Evolutionary conservation across 2,888 invertebrate species (phyloP), one percentile per base, ranked within the genome.

Genomic region (Venustoraphidia nigricollis): DNA sequence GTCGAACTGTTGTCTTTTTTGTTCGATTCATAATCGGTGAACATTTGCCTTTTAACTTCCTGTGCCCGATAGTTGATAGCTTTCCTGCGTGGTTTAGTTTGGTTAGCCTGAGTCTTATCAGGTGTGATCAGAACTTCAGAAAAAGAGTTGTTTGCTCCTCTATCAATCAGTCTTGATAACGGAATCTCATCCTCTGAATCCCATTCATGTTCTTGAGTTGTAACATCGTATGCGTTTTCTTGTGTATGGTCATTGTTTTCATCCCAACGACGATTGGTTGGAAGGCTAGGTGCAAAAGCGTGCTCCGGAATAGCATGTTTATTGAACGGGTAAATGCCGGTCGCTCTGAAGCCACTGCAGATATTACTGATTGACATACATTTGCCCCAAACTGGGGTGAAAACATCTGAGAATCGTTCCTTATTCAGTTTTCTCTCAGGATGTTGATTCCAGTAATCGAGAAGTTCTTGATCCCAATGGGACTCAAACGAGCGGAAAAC

Each of bases 321-420:
- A 51, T 60, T 53, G 48, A 57, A 60, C 13, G 59, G 58, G 48
- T 53, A 58, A 11, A 60, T 55, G 27, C 57, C 59, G 9, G 54
- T 56, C 8, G 56, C 56, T 35, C 52, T 48, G 17, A n/a, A n/a
- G n/a, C n/a, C n/a, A n/a, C n/a, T n/a, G n/a, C n/a, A n/a, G n/a
- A 59, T 58, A 48, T 60, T 60, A 9, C 47, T 38, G 9, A 53
- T 53, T 17, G 58, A 55, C 47, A 54, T 48, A 46, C 53, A 51
- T 53, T 58, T 57, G 37, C 54, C 52, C 58, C 58, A 59, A 35
- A 54, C 60, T 43, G 50, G 50, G 3, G 55, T 52, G 44, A 55
- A 53, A 43, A 58, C 51, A 17, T 5, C 34, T 35, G 51, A 48
- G 53, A 56, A 55, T 41, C 49, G 27, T 39, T 46, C 40, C 52